Percentiles rank a stretch among this genome's conserved stretches.
These are phyloP conservation scores for Bergia sp. DNA, from an alignment of 92 coral and sea anemone species.

Conservation along the genomic window DNA sequence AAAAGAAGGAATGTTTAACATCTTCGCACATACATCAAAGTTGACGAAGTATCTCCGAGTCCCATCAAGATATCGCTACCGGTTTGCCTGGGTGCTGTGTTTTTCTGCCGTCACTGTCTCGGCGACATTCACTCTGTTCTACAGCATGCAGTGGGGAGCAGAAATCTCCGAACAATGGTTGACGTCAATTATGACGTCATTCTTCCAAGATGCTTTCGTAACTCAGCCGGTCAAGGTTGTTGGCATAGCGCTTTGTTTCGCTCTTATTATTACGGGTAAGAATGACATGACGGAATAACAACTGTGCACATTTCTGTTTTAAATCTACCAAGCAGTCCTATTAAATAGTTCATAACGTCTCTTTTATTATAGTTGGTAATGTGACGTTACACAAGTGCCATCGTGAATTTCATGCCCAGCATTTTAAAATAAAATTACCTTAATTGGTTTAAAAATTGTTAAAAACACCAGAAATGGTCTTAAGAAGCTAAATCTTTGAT, in stretches of 20 bases:
- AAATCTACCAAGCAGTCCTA: too few relatives aligned
- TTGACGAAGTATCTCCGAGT: conserved; percentile 18
- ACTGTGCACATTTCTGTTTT: too few relatives aligned
- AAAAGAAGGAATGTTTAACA: background rate
- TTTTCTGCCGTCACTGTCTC: conserved; percentile 54
- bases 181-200: conserved; percentile 79
- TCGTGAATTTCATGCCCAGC: too few relatives aligned
- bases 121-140: conserved; percentile 70
- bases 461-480: too few relatives aligned
- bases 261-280: conserved; percentile 56
- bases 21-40: conserved; percentile 9
- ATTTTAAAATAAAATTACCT: too few relatives aligned
- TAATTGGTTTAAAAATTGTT: too few relatives aligned
- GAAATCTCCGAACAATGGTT: conserved; percentile 88
- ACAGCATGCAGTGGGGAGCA: conserved; percentile 82
- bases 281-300: background rate
- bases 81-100: conserved; percentile 74
- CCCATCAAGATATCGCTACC: conserved; percentile 28
- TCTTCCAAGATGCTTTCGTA: conserved; percentile 83
- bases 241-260: conserved; percentile 55
- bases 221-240: conserved; percentile 87
- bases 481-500: too few relatives aligned
- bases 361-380: too few relatives aligned
- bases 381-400: too few relatives aligned
- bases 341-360: too few relatives aligned